These are phyloP conservation scores for Nannoperca australis DNA, from an alignment of 2,797 vertebrate genomes.

Conservation along the genomic window DNA sequence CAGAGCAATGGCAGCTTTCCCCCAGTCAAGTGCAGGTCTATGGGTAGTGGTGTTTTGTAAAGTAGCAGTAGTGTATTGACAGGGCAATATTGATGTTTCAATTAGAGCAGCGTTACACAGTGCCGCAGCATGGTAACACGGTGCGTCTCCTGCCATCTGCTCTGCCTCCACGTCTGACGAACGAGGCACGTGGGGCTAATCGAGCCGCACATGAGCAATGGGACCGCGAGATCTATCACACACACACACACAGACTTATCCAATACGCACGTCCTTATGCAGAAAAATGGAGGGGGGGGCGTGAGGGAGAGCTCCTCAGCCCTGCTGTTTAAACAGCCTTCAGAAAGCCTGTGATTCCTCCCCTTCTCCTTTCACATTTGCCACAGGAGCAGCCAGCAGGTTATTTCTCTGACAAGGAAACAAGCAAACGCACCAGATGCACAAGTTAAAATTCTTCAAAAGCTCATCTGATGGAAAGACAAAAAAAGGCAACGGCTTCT, in stretches of 20 bases:
- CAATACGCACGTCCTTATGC: slow-evolving; percentile 77
- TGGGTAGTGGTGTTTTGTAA: slow-evolving; percentile 69
- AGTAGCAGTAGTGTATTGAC: slow-evolving; percentile 81
- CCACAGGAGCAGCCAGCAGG: slow-evolving; percentile 72
- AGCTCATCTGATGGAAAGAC: slow-evolving; percentile 72
- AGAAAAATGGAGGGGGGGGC: slow-evolving; percentile 56
- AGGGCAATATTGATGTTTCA: slow-evolving; percentile 87
- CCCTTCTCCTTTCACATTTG: slow-evolving; percentile 67
- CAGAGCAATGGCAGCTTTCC: not conserved
- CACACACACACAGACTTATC: slow-evolving; percentile 27
- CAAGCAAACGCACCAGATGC: slow-evolving; percentile 71
- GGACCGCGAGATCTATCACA: slow-evolving; percentile 69
- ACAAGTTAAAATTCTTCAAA: slow-evolving; percentile 76
- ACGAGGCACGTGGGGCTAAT: slow-evolving; percentile 87
- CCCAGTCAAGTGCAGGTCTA: slow-evolving; percentile 63
- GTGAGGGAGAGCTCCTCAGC: slow-evolving; percentile 58
- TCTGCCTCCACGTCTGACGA: slow-evolving; percentile 84
- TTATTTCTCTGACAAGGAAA: slow-evolving; percentile 70
- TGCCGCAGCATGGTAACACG: slow-evolving; percentile 82
- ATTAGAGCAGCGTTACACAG: slow-evolving; percentile 86
- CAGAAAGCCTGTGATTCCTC: slow-evolving; percentile 72
- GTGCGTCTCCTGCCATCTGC: slow-evolving; percentile 86
- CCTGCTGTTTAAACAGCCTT: slow-evolving; percentile 78
- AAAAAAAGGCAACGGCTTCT: slow-evolving; percentile 59
- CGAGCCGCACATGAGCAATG: slow-evolving; percentile 86